Evolutionary conservation across 2,888 invertebrate species (phyloP).

Genomic region (Hydraecia micacea): DNA sequence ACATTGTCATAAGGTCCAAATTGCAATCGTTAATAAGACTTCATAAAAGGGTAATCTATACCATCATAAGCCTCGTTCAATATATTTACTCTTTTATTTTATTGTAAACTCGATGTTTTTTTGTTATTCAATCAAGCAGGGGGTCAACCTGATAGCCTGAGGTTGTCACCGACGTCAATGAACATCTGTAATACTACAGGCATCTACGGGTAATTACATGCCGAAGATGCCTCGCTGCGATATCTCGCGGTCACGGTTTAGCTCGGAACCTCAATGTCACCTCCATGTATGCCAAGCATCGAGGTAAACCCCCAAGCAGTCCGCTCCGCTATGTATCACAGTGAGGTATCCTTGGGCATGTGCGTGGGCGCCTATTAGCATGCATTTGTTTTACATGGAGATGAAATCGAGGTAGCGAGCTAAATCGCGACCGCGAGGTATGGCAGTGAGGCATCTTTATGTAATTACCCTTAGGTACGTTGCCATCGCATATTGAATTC

Average conservation of each 20-base stretch:
- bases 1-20: not conserved
- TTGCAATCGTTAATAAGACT: not conserved
- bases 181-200: not conserved
- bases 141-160: too few species aligned
- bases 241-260: not conserved
- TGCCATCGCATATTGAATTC: not conserved
- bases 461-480: too few species aligned
- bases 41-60: not conserved
- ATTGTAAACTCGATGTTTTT: not conserved
- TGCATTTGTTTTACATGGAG: too few species aligned
- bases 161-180: not conserved
- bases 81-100: not conserved
- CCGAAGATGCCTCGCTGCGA: not conserved
- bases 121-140: not conserved
- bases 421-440: too few species aligned
- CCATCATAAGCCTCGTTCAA: not conserved
- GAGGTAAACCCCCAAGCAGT: too few species aligned
- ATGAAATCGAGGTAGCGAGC: too few species aligned
- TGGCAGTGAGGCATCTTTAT: too few species aligned
- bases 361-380: too few species aligned
- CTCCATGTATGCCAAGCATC: too few species aligned
- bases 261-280: not conserved
- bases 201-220: not conserved
- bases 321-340: too few species aligned
- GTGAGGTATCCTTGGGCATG: too few species aligned